phyloP scores from a whole-genome alignment of 2,888 invertebrate species.

The Julus scandinavius region DNA sequence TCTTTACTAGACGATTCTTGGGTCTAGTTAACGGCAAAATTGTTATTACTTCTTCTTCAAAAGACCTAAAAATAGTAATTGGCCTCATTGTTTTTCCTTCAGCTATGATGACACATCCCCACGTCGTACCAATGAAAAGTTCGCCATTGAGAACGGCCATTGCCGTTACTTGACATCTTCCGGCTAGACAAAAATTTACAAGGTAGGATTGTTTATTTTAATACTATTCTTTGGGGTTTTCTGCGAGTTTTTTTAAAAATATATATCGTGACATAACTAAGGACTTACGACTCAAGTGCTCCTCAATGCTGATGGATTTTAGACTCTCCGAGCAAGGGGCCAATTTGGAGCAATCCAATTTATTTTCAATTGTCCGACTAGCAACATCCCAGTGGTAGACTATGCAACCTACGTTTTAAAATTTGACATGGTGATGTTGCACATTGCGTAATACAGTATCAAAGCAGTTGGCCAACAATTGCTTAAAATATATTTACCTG shows the following conservation, averaged over 20 bases:
- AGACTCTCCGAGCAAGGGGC: slow-evolving; percentile 92
- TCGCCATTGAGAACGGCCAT: slow-evolving; percentile 76
- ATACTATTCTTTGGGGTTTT: not conserved
- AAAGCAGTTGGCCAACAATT: not conserved
- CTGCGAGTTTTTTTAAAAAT: not conserved
- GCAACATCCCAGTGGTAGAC: slow-evolving; percentile 87
- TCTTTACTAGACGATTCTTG: not conserved
- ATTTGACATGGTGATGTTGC: not conserved
- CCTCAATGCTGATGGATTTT: slow-evolving; percentile 90
- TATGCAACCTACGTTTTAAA: slow-evolving; percentile 74
- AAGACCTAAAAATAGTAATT: slow-evolving; percentile 91
- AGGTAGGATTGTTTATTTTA: not conserved
- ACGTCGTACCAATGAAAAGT: slow-evolving; percentile 91
- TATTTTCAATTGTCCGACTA: slow-evolving; percentile 76
- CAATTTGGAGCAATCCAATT: slow-evolving; percentile 90
- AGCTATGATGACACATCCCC: slow-evolving; percentile 93
- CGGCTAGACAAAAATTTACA: slow-evolving; percentile 62
- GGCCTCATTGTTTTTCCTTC: slow-evolving; percentile 83
- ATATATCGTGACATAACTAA: not conserved
- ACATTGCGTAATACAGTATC: not conserved
- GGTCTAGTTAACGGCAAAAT: slow-evolving; percentile 62
- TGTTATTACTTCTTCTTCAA: slow-evolving; percentile 80
- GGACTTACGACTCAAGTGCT: slow-evolving; percentile 77
- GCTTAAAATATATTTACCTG: slow-evolving; percentile 69
- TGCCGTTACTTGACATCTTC: slow-evolving; percentile 74